Conservation (phyloP, 2,888 invertebrate genomes). For the Drosophila paramelanica region DNA sequence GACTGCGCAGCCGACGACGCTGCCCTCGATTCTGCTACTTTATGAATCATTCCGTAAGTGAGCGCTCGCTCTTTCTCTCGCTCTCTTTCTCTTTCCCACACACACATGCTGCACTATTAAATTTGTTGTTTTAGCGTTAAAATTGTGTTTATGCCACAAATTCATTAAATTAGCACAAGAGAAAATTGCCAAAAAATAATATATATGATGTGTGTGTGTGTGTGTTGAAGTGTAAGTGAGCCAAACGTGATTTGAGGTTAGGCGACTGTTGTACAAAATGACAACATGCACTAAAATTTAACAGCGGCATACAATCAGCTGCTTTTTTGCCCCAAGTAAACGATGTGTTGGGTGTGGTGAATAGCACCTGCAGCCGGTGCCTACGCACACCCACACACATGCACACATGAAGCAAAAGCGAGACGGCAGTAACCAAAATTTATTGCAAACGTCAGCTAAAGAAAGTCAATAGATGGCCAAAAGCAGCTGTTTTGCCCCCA, state of each 20-base stretch:
- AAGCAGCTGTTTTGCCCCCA: slow-evolving; percentile 40
- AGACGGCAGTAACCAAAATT: slow-evolving; percentile 27
- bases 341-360: slow-evolving; percentile 20
- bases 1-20: slow-evolving; percentile 42
- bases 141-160: slow-evolving; percentile 49
- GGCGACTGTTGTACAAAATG: slow-evolving; percentile 34
- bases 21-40: slow-evolving; percentile 47
- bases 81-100: slow-evolving; percentile 1
- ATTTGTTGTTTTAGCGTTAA: slow-evolving; percentile 24
- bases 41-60: slow-evolving; percentile 54
- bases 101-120: slow-evolving; percentile 10
- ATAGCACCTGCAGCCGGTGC: slow-evolving; percentile 35
- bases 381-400: slow-evolving; percentile 4
- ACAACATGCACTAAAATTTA: slow-evolving; percentile 54
- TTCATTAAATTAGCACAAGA: slow-evolving; percentile 39
- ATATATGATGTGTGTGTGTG: slow-evolving; percentile 8
- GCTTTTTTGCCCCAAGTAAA: slow-evolving; percentile 24
- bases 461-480: slow-evolving; percentile 45
- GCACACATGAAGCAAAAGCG: background rate
- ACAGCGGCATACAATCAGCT: slow-evolving; percentile 55
- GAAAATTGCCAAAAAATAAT: slow-evolving; percentile 43
- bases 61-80: slow-evolving; percentile 2
- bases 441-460: slow-evolving; percentile 71
- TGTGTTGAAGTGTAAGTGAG: slow-evolving; percentile 29
- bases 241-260: slow-evolving; percentile 65